Percentiles rank a stretch among this genome's conserved stretches.
These are phyloP conservation scores for Cyaniris semiargus DNA, from an alignment of 2,888 invertebrate species.

Conservation along the genomic window DNA sequence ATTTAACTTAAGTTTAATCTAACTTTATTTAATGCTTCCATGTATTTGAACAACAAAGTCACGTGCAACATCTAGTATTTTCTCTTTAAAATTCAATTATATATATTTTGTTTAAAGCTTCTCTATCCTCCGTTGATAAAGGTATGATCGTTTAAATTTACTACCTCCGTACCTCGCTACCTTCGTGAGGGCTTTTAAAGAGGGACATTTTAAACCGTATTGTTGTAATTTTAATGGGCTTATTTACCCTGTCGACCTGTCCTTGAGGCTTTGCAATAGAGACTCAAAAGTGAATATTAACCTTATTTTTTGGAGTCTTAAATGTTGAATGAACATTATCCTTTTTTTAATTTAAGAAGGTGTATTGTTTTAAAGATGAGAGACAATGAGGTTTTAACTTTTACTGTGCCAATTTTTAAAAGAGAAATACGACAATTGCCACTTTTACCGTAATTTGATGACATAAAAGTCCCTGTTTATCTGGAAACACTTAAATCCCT, in stretches of 20 bases:
- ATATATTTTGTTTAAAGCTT: background rate
- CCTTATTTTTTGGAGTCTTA: no score
- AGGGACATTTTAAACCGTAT: background rate
- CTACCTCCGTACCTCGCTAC: background rate
- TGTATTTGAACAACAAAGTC: background rate
- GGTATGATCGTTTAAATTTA: background rate
- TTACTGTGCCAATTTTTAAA: no score
- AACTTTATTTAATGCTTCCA: background rate
- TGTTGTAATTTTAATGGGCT: slow-evolving; percentile 11
- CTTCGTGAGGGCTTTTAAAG: background rate
- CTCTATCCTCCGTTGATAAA: background rate
- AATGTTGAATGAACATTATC: no score
- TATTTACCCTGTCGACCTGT: background rate
- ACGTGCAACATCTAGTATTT: background rate
- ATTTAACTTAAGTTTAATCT: background rate
- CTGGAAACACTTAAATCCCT: no score
- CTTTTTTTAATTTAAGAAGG: background rate
- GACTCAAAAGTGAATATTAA: background rate
- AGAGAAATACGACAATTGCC: no score
- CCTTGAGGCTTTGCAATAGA: background rate
- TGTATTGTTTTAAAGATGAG: background rate
- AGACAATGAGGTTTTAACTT: no score
- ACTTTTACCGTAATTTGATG: no score
- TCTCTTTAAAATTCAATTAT: background rate
- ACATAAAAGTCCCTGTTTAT: no score